Evolutionary conservation across 2,888 invertebrate species (phyloP).

Genomic region (Criorhina ranunculi): DNA sequence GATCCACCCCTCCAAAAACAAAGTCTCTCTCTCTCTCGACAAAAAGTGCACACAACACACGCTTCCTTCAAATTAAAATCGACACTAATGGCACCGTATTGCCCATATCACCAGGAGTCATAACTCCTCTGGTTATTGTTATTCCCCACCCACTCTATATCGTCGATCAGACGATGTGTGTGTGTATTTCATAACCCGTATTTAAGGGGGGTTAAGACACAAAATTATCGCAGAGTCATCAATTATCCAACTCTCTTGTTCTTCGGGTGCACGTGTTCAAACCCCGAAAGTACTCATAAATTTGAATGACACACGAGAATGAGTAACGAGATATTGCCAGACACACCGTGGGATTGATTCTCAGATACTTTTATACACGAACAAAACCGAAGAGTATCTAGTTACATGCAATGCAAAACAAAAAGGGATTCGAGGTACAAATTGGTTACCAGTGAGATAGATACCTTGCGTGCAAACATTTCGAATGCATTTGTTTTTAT

Average conservation of each 20-base stretch:
- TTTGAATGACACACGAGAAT: constrained; percentile 50
- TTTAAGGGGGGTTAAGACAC: not conserved
- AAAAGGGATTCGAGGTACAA: constrained; percentile 47
- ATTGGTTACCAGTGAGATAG: constrained; percentile 56
- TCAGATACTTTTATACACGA: constrained; percentile 24
- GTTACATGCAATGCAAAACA: constrained; percentile 8
- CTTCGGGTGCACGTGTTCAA: constrained; percentile 58
- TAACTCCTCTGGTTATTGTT: not conserved
- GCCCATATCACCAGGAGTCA: constrained; percentile 24
- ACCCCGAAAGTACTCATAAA: constrained; percentile 65
- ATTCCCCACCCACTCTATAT: not conserved
- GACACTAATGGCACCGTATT: constrained; percentile 17
- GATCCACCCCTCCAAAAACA: not conserved
- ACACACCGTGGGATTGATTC: constrained; percentile 61
- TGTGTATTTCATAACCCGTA: not conserved
- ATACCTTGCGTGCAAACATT: constrained; percentile 65
- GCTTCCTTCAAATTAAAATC: constrained; percentile 2
- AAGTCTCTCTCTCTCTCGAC: no score
- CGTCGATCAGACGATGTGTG: not conserved
- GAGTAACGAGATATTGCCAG: constrained; percentile 51
- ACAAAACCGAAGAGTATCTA: constrained; percentile 13
- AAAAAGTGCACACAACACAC: constrained; percentile 12
- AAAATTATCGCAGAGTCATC: constrained; percentile 56
- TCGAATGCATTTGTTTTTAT: constrained; percentile 36
- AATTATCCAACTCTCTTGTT: constrained; percentile 42